Percentiles rank a stretch among this genome's conserved stretches.
Evolutionary conservation across 2,797 vertebrate genomes (phyloP).

Genomic region (Siniperca scherzeri): DNA sequence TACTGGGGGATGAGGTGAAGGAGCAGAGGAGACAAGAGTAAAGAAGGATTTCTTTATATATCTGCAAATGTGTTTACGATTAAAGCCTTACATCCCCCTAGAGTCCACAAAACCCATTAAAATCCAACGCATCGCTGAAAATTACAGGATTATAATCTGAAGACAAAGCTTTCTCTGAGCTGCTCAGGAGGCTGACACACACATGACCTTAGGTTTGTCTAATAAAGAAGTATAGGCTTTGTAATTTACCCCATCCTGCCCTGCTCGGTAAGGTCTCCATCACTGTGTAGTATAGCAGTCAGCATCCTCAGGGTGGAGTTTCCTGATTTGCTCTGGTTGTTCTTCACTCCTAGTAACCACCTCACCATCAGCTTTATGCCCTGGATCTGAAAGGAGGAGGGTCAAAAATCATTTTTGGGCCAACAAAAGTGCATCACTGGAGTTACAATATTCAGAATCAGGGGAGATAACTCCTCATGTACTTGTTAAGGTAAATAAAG

Average conservation of each 20-base stretch:
- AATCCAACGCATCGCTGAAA: constrained; percentile 3
- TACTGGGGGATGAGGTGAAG: constrained; percentile 80
- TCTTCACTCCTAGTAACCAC: constrained; percentile 98
- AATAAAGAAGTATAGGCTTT: not conserved
- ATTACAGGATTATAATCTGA: constrained; percentile 8
- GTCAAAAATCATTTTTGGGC: not conserved
- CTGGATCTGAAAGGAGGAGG: constrained; percentile 87
- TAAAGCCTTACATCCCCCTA: not conserved
- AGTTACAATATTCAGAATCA: not conserved
- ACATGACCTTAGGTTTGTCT: not conserved
- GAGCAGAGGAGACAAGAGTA: not conserved
- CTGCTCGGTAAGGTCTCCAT: constrained; percentile 97
- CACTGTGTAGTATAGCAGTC: constrained; percentile 96
- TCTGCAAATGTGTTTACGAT: not conserved
- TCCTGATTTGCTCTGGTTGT: constrained; percentile 98
- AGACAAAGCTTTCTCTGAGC: constrained; percentile 4
- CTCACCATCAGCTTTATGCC: constrained; percentile 99
- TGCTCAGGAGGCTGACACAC: not conserved
- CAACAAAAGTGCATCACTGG: not conserved
- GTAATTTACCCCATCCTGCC: constrained; percentile 93
- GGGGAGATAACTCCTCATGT: not conserved
- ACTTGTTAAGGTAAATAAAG: not conserved
- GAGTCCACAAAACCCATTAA: constrained; percentile 9
- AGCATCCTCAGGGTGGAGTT: constrained; percentile 96
- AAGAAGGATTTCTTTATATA: constrained; percentile 14